These are phyloP conservation scores for Oncorhynchus keta DNA, from an alignment of 2,113 vertebrate genomes.

Conservation along the genomic window DNA sequence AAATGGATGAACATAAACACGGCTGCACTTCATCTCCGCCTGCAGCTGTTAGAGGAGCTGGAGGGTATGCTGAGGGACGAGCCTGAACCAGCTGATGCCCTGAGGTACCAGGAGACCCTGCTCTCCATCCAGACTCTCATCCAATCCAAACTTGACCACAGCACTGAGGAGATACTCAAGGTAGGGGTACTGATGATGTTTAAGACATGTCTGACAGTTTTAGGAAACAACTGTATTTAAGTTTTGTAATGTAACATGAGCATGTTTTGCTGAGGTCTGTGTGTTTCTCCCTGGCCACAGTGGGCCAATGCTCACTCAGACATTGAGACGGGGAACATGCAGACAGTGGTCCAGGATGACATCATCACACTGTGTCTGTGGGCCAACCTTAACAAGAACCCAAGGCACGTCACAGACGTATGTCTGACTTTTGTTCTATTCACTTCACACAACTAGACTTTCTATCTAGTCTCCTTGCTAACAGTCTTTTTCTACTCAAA, in stretches of 20 bases:
- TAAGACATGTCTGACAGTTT: background rate
- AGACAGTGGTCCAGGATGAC: conserved; percentile 75
- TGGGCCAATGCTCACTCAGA: conserved; percentile 73
- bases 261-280: background rate
- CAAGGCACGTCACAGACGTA: conserved; percentile 69
- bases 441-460: background rate
- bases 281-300: conserved; percentile 58
- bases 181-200: conserved; percentile 51
- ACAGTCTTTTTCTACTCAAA: too few relatives aligned
- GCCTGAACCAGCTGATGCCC: conserved; percentile 35
- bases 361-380: conserved; percentile 84
- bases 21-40: conserved; percentile 7
- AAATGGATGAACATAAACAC: background rate
- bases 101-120: conserved; percentile 72
- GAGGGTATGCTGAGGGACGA: conserved; percentile 74
- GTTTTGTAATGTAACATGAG: background rate
- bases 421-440: background rate
- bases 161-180: conserved; percentile 81
- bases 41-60: conserved; percentile 82
- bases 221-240: too few relatives aligned
- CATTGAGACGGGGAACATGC: conserved; percentile 87
- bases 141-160: conserved; percentile 72
- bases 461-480: too few relatives aligned
- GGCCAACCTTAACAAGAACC: conserved; percentile 90
- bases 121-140: conserved; percentile 76